Evolutionary conservation across 64 coral and sea anemone species (phyloP).

Genomic region (Dendronephthya gigantea): DNA sequence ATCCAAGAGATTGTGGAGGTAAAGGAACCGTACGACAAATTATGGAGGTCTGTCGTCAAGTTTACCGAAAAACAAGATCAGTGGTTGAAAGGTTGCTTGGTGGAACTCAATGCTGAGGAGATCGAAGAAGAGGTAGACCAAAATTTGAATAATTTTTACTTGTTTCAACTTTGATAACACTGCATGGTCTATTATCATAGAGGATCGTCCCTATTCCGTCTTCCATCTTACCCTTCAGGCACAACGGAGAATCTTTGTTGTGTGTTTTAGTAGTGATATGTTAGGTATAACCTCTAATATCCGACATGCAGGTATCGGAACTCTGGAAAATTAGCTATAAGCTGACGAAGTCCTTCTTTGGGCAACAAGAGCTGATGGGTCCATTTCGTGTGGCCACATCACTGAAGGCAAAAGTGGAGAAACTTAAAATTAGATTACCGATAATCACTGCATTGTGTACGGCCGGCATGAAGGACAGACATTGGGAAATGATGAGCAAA

Average conservation of each 20-base stretch:
- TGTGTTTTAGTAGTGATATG: not conserved
- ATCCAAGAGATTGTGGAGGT: constrained; percentile 88
- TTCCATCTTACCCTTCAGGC: too few species aligned
- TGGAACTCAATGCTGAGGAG: constrained; percentile 76
- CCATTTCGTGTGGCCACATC: constrained; percentile 67
- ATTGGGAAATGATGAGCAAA: constrained; percentile 84
- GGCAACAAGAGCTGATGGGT: constrained; percentile 73
- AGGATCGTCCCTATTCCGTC: not conserved
- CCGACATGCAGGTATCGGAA: constrained; percentile 53
- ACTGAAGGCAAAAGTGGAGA: constrained; percentile 75
- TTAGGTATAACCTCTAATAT: not conserved
- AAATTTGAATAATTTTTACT: not conserved
- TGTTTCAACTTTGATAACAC: too few species aligned
- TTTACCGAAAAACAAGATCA: constrained; percentile 67
- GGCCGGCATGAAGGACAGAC: constrained; percentile 80
- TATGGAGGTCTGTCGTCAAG: constrained; percentile 77
- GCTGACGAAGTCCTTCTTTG: constrained; percentile 87
- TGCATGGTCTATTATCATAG: too few species aligned
- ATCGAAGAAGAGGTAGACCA: constrained; percentile 84
- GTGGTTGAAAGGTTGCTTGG: constrained; percentile 58
- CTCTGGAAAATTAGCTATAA: constrained; percentile 89
- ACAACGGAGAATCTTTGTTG: too few species aligned
- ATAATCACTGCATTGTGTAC: constrained; percentile 77
- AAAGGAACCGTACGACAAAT: constrained; percentile 88
- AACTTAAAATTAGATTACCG: constrained; percentile 94